phyloP scores from a whole-genome alignment of 2,888 invertebrate species.

The Cylloceria caligata region DNA sequence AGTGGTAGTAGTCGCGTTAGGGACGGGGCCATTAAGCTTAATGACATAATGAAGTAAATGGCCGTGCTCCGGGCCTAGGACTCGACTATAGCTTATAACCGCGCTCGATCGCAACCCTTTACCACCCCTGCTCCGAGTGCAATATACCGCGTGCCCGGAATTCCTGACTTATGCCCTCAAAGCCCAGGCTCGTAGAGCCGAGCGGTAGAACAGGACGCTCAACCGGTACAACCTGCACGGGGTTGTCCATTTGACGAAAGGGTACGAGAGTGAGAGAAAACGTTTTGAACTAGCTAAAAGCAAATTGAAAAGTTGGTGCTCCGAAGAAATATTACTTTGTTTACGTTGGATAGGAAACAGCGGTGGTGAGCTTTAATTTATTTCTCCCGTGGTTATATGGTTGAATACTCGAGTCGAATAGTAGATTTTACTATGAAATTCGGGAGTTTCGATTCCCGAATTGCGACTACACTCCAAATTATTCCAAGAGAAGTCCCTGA shows the following conservation, averaged over 20 bases:
- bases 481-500: conserved; percentile 33
- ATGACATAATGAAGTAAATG: conserved; percentile 85
- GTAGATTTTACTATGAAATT: background rate
- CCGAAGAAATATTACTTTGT: conserved; percentile 37
- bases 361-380: conserved; percentile 12
- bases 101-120: conserved; percentile 73
- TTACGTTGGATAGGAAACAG: background rate
- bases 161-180: conserved; percentile 82
- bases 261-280: background rate
- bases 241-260: conserved; percentile 40
- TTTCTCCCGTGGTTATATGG: background rate
- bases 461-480: conserved; percentile 1
- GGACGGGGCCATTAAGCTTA: conserved; percentile 84
- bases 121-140: conserved; percentile 73
- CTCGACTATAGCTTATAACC: conserved; percentile 84
- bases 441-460: conserved; percentile 13
- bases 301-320: background rate
- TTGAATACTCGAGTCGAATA: background rate
- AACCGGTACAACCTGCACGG: background rate
- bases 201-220: conserved; percentile 26
- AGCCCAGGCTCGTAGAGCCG: conserved; percentile 74
- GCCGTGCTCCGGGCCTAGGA: conserved; percentile 81
- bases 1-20: conserved; percentile 78
- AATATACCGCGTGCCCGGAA: conserved; percentile 84
- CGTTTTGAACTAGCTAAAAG: conserved; percentile 41